Percentiles rank a stretch among this genome's conserved stretches.
These are phyloP conservation scores for Leptopilina boulardi DNA, from an alignment of 1,140 invertebrate species.

Conservation along the genomic window DNA sequence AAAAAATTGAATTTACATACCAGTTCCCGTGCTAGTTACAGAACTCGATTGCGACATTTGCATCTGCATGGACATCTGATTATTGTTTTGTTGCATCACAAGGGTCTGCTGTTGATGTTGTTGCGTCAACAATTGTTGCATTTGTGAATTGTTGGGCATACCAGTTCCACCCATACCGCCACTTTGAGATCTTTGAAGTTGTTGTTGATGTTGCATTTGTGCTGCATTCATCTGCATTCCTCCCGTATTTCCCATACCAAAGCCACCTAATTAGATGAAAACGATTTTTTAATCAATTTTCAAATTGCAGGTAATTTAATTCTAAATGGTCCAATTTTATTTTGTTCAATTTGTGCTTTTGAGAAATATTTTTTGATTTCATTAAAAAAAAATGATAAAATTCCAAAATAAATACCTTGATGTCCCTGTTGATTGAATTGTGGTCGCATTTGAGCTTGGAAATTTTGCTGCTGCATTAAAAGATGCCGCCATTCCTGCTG, in stretches of 20 bases:
- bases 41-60: slow-evolving; percentile 76
- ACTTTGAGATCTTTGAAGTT: slow-evolving; percentile 70
- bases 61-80: slow-evolving; percentile 76
- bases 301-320: background rate
- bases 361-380: too few relatives aligned
- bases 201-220: slow-evolving; percentile 76
- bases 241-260: slow-evolving; percentile 72
- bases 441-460: slow-evolving; percentile 78
- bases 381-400: too few relatives aligned
- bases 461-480: slow-evolving; percentile 81
- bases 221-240: slow-evolving; percentile 78
- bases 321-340: background rate
- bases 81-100: slow-evolving; percentile 78
- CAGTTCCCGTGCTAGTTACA: slow-evolving; percentile 69
- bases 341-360: too few relatives aligned
- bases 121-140: slow-evolving; percentile 78
- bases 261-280: slow-evolving; percentile 66
- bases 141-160: slow-evolving; percentile 70
- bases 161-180: slow-evolving; percentile 66
- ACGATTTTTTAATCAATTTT: slow-evolving; percentile 49
- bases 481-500: slow-evolving; percentile 83
- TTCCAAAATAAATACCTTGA: slow-evolving; percentile 81
- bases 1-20: slow-evolving; percentile 49
- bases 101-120: slow-evolving; percentile 80
- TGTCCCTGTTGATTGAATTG: slow-evolving; percentile 81